Percentiles rank a stretch among this genome's conserved stretches.
These are phyloP conservation scores for Tetraneura akinire DNA, from an alignment of 1,140 invertebrate species.

Conservation along the genomic window DNA sequence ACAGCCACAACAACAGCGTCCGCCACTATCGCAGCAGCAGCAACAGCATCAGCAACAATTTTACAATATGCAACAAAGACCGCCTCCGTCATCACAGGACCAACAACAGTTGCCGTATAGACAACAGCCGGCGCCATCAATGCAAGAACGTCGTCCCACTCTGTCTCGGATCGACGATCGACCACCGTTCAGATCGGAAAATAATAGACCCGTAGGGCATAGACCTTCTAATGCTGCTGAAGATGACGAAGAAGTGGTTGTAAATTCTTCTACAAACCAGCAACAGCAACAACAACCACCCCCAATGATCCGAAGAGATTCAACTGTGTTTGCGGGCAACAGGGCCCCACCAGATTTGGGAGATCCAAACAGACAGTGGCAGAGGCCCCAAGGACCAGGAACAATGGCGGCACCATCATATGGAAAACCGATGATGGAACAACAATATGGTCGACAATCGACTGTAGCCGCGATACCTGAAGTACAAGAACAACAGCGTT, in stretches of 20 bases:
- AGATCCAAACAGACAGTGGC: conserved; percentile 25
- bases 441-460: conserved; percentile 20
- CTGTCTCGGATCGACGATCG: conserved; percentile 5
- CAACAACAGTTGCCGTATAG: conserved; percentile 2
- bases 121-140: not conserved
- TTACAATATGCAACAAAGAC: conserved; percentile 15
- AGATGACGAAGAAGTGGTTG: conserved; percentile 18
- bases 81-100: not conserved
- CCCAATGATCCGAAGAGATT: conserved; percentile 9
- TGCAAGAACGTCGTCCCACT: conserved; percentile 19
- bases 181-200: not conserved
- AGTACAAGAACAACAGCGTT: conserved; percentile 11
- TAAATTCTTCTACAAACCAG: not conserved
- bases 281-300: not conserved
- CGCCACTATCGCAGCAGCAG: not conserved
- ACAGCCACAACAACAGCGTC: conserved; percentile 5
- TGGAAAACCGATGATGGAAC: not conserved
- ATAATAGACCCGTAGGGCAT: not conserved
- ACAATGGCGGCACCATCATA: not conserved
- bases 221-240: not conserved
- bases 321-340: not conserved
- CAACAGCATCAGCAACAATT: not conserved
- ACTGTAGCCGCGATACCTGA: not conserved
- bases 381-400: not conserved
- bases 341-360: too few species aligned